Evolutionary conservation across 2,888 invertebrate species (phyloP), one percentile per base, ranked within the genome.

Genomic region (Volucella zonaria): DNA sequence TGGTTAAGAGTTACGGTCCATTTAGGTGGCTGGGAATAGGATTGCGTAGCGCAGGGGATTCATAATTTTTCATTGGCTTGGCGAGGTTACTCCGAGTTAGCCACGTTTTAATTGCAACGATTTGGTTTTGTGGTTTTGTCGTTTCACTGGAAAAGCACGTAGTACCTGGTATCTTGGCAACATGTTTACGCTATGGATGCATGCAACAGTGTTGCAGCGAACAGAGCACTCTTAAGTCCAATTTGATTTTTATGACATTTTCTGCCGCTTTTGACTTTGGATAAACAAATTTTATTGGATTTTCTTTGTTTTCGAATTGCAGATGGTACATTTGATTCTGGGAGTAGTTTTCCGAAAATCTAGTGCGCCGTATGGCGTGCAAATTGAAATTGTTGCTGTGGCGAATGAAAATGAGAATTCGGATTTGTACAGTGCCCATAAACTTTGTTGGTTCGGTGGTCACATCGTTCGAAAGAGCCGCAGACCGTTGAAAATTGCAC

Each of bases 191-290:
- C 12, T 52, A 11, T 8, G 12, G 14, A 38, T 15, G 38, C 38
- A 15, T 49, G 42, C 18, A 42, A 31, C 62, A n/a, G 18, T n/a
- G 45, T 70, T 49, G 54, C 77, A 68, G 11, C 45, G 40, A 76
- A 49, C 49, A 62, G 54, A 70, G 15, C 75, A 67, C 54, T 76
- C 67, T 10, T 61, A 85, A 75, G 73, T 73, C 81, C 81, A 85
- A 85, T 85, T 81, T 68, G 81, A 85, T 85, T 85, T 85, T 85
- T 85, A 80, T 76, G 85, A 81, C 85, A 77, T 66, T 52, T 43
- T 47, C 42, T 18, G 11, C 15, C 66, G 42, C 23, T 31, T 51
- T 31, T 31, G 6, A 31, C 31, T 31, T 56, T 66, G 70, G 79
- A 68, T 71, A 71, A 71, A 75, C 59, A 81, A 51, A 64, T 6